These are phyloP conservation scores for Thymallus thymallus DNA, from an alignment of 2,113 vertebrate genomes.

Conservation along the genomic window DNA sequence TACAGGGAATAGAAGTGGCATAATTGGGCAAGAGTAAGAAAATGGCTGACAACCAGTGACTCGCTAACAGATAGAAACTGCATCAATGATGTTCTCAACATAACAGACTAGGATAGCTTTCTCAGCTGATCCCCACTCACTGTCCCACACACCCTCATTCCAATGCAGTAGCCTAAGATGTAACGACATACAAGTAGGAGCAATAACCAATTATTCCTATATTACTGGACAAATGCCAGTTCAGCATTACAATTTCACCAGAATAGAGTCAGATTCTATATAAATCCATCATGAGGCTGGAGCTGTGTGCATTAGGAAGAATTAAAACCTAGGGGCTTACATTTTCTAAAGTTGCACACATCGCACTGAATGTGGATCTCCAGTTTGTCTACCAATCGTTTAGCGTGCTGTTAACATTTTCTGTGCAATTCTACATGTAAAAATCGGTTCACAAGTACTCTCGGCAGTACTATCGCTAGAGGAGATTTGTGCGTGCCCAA, in stretches of 20 bases:
- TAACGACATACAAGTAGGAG: background rate
- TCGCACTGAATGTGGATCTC: no score
- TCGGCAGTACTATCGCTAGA: background rate
- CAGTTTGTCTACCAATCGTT: no score
- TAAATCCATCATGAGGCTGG: background rate
- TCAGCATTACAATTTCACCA: background rate
- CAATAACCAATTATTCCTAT: background rate
- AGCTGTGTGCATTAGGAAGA: background rate
- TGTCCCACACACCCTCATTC: no score
- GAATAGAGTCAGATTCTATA: background rate
- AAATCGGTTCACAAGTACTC: no score
- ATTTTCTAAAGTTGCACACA: background rate
- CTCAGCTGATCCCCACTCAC: background rate
- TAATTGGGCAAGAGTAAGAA: no score
- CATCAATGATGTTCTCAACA: conserved; percentile 25
- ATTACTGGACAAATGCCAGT: background rate
- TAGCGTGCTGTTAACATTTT: no score
- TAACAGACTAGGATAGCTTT: conserved; percentile 4
- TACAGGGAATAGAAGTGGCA: no score
- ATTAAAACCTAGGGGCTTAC: background rate
- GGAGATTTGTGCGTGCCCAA: background rate
- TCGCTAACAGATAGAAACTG: conserved; percentile 12
- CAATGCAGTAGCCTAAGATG: no score
- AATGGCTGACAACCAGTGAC: no score
- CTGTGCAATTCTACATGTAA: no score